Conservation (phyloP, 2,797 vertebrate genomes). For the Chelon labrosus region DNA sequence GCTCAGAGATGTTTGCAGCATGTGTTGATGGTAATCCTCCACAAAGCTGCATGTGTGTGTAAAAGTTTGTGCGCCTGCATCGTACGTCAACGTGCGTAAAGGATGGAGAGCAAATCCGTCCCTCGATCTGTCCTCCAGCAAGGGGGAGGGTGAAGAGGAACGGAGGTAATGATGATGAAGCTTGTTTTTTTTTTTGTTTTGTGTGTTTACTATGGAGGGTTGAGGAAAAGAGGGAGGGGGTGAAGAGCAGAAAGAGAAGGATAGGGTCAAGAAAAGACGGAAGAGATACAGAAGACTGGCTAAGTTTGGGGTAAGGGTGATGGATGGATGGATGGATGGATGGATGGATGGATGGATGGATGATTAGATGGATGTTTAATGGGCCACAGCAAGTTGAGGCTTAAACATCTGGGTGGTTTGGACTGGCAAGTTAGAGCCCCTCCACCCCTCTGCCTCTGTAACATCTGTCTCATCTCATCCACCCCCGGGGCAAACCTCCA, state of each 20-base stretch:
- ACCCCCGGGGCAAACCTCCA: slow-evolving; percentile 17
- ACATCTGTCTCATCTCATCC: slow-evolving; percentile 61
- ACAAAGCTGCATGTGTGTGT: slow-evolving; percentile 37
- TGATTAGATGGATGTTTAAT: slow-evolving; percentile 2
- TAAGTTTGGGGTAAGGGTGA: too few relatives aligned
- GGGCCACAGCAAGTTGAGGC: not conserved
- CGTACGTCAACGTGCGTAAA: slow-evolving; percentile 29
- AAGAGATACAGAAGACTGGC: not conserved
- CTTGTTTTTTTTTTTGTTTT: not conserved
- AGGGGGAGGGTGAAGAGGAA: not conserved
- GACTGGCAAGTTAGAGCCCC: slow-evolving; percentile 20
- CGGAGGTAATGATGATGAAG: not conserved
- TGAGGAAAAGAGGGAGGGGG: not conserved
- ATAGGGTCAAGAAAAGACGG: not conserved
- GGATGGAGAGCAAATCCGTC: slow-evolving; percentile 18
- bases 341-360: not conserved
- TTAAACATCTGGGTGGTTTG: slow-evolving; percentile 61
- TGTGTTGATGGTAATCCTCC: slow-evolving; percentile 33
- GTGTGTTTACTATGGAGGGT: slow-evolving; percentile 21
- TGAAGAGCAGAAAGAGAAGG: not conserved
- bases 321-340: too few relatives aligned
- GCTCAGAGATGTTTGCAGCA: slow-evolving; percentile 4
- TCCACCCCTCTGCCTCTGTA: slow-evolving; percentile 20
- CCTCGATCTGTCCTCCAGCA: not conserved
- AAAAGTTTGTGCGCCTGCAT: slow-evolving; percentile 17